Evolutionary conservation across 1,140 invertebrate species (phyloP), one percentile per base, ranked within the genome.

Genomic region (Ips typographus): DNA sequence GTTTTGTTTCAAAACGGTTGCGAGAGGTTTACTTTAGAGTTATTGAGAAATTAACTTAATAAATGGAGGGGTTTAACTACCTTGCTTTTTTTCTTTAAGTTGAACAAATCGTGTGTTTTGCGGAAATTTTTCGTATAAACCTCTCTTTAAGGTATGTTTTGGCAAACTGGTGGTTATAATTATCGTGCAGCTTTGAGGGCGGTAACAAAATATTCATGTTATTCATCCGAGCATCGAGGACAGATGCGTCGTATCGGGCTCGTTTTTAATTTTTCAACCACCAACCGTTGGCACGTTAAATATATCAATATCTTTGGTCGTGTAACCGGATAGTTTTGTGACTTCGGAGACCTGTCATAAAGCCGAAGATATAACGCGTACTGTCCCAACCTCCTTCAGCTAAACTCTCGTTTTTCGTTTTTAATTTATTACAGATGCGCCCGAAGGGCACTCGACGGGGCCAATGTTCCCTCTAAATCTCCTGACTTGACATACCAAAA

Each of bases 1-100:
- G 60, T 63, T 60, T 40, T 63, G 42, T 63, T 63, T 49, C 44
- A 49, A 49, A 22, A 60, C n/a, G 3, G 56, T 40, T 8, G 3
- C 56, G 39, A 40, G 40, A 38, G 22, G 56, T 58, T 58, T 49
- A 49, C 22, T 49, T 58, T 39, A 58, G 56, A 58, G 40, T 58
- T 58, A 58, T 58, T 58, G 56, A 40, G 56, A 58, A 58, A 58
- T 58, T 58, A 39, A 58, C 39, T 58, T 58, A 58, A 58, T 58
- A 58, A 58, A 58, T 58, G 56, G 40, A 22, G 22, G 22, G 22
- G 22, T 0, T 22, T 22, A 22, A 22, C 22, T 22, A 22, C 22
- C 22, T 22, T 22, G 22, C 22, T 22, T 22, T 22, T 22, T 22
- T 22, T 22, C 22, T 22, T 22, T 0, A 22, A 22, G 22, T 22